Percentiles rank a stretch among this genome's conserved stretches.
These are phyloP conservation scores for Nemotelus nigrinus DNA, from an alignment of 2,888 invertebrate genomes.

Conservation along the genomic window DNA sequence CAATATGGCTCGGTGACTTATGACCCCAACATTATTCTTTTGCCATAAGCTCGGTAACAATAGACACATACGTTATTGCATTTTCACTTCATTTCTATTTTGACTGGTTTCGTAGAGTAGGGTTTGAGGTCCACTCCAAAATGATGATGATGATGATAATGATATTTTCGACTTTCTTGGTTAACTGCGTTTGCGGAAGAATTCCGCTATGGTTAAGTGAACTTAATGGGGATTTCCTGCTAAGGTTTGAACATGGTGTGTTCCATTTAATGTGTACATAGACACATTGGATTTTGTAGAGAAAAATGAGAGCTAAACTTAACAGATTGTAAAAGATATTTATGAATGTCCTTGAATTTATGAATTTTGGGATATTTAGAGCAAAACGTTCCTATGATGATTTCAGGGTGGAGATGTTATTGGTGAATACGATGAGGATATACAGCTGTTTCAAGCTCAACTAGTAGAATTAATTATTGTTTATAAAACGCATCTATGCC, in stretches of 20 bases:
- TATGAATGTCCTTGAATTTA: too few relatives aligned
- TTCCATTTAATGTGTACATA: too few relatives aligned
- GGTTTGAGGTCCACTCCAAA: background rate
- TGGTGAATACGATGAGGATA: too few relatives aligned
- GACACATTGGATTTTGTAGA: too few relatives aligned
- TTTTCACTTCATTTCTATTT: background rate
- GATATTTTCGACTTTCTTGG: background rate
- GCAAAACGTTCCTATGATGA: too few relatives aligned
- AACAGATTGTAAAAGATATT: too few relatives aligned
- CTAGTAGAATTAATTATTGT: too few relatives aligned
- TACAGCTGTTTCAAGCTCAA: too few relatives aligned
- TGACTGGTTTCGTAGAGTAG: background rate
- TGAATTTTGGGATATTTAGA: too few relatives aligned
- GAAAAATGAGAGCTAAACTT: too few relatives aligned
- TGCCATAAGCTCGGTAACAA: background rate
- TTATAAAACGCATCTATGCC: too few relatives aligned
- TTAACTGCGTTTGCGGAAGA: background rate
- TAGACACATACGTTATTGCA: background rate
- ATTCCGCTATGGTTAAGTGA: background rate
- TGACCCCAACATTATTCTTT: background rate
- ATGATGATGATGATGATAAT: background rate
- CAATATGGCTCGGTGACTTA: constrained; percentile 12
- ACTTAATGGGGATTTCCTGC: background rate
- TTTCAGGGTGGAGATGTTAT: too few relatives aligned
- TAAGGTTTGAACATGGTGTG: background rate